These are phyloP conservation scores for Agriopis leucophaearia DNA, from an alignment of 2,888 invertebrate species.

Conservation along the genomic window DNA sequence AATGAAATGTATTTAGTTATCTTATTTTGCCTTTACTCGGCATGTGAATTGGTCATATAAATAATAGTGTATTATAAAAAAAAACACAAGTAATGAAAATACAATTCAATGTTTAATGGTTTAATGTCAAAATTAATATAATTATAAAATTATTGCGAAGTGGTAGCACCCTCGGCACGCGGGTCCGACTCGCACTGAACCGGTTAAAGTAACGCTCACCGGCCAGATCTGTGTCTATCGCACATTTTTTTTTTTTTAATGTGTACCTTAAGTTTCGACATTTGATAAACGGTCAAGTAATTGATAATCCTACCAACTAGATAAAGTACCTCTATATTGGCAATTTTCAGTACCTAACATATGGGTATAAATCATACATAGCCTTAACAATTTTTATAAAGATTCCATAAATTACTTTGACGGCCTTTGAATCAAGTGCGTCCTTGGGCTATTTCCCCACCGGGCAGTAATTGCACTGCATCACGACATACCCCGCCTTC, in stretches of 20 bases:
- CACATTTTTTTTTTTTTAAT: too few species aligned
- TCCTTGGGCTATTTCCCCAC: constrained; percentile 80
- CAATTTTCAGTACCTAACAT: background rate
- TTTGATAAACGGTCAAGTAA: background rate
- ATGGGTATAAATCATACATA: constrained; percentile 6
- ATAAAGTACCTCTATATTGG: background rate
- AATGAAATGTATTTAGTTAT: too few species aligned
- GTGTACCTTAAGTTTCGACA: too few species aligned
- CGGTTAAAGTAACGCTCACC: background rate
- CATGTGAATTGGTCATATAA: too few species aligned
- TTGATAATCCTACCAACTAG: background rate
- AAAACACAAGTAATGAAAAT: too few species aligned
- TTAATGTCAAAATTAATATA: too few species aligned
- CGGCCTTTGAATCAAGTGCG: constrained; percentile 64
- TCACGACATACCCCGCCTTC: constrained; percentile 69
- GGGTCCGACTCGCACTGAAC: background rate
- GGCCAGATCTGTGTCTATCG: too few species aligned
- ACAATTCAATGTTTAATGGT: too few species aligned
- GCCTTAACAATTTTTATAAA: constrained; percentile 13
- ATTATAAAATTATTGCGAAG: too few species aligned
- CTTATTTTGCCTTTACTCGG: too few species aligned
- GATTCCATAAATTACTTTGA: constrained; percentile 31
- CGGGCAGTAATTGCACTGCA: constrained; percentile 76
- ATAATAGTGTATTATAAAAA: too few species aligned
- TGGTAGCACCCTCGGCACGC: too few species aligned